These are phyloP conservation scores for Bubalus kerabau DNA, from an alignment of 2,113 vertebrate species.

Conservation along the genomic window DNA sequence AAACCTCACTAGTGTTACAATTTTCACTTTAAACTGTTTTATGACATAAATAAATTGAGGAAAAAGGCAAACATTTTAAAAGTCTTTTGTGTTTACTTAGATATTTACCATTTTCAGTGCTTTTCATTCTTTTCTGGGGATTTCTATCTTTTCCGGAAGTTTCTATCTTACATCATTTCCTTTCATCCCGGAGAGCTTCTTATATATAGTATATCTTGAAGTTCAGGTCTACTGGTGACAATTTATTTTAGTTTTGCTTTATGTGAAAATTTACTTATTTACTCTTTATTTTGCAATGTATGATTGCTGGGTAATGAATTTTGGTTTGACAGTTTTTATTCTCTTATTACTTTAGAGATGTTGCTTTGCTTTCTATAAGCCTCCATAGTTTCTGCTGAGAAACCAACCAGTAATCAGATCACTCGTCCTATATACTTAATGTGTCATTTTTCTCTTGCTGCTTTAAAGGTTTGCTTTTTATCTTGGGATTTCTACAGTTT, in stretches of 20 bases:
- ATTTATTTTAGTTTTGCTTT: neutral
- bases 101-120: neutral
- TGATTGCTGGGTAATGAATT: neutral
- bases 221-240: neutral
- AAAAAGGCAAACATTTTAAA: neutral
- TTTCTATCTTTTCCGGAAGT: neutral
- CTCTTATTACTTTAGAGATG: neutral
- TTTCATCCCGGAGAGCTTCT: neutral
- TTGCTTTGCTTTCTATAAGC: neutral
- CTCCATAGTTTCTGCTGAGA: neutral
- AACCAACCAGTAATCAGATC: neutral
- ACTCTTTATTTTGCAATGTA: neutral
- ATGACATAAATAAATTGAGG: neutral
- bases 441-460: neutral
- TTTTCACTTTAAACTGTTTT: neutral
- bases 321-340: neutral
- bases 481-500: constrained; percentile 1
- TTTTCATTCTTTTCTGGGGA: neutral
- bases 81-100: neutral
- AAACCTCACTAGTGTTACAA: neutral
- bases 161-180: neutral
- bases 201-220: neutral
- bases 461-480: neutral
- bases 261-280: neutral
- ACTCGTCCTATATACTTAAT: neutral